These are phyloP conservation scores for Sebastes alutus DNA, from an alignment of 2,797 vertebrate species.

Conservation along the genomic window DNA sequence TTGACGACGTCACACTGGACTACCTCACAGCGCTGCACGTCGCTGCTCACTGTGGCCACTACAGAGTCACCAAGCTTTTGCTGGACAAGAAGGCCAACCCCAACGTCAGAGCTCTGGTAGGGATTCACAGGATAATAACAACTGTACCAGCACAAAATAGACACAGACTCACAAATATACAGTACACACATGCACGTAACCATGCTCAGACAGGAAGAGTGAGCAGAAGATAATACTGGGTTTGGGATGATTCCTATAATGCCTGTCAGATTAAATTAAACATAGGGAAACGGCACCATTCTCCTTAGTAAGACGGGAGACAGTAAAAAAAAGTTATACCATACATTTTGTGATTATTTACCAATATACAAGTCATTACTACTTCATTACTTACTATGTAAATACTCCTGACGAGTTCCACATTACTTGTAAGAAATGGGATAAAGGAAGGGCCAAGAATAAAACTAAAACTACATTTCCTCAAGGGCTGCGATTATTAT, in stretches of 20 bases:
- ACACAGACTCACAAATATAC: background rate
- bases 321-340: background rate
- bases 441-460: background rate
- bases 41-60: slow-evolving; percentile 97
- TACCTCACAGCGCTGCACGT: slow-evolving; percentile 96
- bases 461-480: background rate
- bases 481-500: too few species aligned
- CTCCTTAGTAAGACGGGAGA: background rate
- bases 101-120: slow-evolving; percentile 92
- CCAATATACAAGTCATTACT: background rate
- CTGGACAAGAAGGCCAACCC: slow-evolving; percentile 98
- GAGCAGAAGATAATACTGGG: background rate
- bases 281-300: background rate
- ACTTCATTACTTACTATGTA: background rate
- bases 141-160: background rate
- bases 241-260: background rate
- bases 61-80: slow-evolving; percentile 94
- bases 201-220: background rate
- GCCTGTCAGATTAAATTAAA: background rate
- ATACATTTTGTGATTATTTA: background rate
- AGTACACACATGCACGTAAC: background rate
- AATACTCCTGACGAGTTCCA: background rate
- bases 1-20: slow-evolving; percentile 96
- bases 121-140: background rate
- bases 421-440: too few species aligned